Percentiles rank a stretch among this genome's conserved stretches.
These are phyloP conservation scores for Luscinia megarhynchos DNA, from an alignment of 2,797 vertebrate species.

Conservation along the genomic window DNA sequence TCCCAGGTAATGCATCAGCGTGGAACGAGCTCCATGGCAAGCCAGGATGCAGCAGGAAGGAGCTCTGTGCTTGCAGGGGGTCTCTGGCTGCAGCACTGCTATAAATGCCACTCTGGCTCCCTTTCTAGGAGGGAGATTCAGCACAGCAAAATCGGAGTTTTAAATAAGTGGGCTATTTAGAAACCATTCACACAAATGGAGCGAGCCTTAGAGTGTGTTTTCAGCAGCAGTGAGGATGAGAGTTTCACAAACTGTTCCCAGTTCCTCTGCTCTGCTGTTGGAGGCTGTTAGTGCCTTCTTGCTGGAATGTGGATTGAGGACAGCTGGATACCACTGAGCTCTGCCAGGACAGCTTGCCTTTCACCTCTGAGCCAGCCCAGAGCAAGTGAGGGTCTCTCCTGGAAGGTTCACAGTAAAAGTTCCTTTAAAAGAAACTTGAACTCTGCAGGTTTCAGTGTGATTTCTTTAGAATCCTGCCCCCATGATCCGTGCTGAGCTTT, in stretches of 20 bases:
- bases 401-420: not conserved
- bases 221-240: not conserved
- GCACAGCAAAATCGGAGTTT: not conserved
- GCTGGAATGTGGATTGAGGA: not conserved
- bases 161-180: not conserved
- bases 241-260: not conserved
- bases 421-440: not conserved
- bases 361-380: not conserved
- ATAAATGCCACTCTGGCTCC: not conserved
- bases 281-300: not conserved
- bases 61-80: not conserved
- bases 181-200: not conserved
- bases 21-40: not conserved
- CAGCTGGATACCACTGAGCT: not conserved
- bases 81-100: not conserved
- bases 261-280: not conserved
- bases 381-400: not conserved
- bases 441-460: not conserved
- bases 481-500: not conserved
- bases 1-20: not conserved
- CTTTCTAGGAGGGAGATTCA: not conserved
- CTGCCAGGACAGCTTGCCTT: not conserved
- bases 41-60: not conserved
- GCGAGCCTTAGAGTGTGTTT: not conserved
- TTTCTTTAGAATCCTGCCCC: not conserved